A percentile compares a stretch with the other conserved stretches of the same genome.
phyloP scores from a whole-genome alignment of 2,797 vertebrate genomes.

The Halcyon chelicuti region DNA sequence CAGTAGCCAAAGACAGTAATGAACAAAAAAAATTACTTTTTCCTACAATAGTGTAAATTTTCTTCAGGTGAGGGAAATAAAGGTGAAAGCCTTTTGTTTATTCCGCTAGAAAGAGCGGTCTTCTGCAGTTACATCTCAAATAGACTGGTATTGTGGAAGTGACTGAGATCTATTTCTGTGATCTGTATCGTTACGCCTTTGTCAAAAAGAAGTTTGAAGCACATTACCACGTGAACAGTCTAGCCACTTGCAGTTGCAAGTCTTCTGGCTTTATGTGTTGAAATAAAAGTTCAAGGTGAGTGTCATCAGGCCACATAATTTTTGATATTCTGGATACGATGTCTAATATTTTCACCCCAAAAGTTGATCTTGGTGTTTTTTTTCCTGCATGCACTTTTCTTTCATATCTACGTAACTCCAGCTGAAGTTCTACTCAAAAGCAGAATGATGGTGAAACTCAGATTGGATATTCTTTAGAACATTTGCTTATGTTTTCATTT shows the following conservation, averaged over 20 bases:
- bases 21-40: background rate
- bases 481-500: background rate
- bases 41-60: background rate
- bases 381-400: background rate
- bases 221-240: background rate
- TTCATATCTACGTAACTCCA: background rate
- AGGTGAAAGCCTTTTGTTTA: background rate
- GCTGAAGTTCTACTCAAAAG: background rate
- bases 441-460: background rate
- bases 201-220: background rate
- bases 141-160: background rate
- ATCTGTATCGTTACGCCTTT: background rate
- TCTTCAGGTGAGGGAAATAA: fast-evolving
- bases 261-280: background rate
- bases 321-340: background rate
- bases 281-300: background rate
- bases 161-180: background rate
- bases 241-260: background rate
- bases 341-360: background rate
- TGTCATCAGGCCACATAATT: background rate
- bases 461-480: background rate
- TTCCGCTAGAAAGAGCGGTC: background rate
- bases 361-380: background rate
- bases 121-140: background rate
- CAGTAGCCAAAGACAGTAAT: background rate